Percentiles rank a stretch among this genome's conserved stretches.
Evolutionary conservation across 2,888 invertebrate genomes (phyloP).

Genomic region (Lasioglossum oenotherae): DNA sequence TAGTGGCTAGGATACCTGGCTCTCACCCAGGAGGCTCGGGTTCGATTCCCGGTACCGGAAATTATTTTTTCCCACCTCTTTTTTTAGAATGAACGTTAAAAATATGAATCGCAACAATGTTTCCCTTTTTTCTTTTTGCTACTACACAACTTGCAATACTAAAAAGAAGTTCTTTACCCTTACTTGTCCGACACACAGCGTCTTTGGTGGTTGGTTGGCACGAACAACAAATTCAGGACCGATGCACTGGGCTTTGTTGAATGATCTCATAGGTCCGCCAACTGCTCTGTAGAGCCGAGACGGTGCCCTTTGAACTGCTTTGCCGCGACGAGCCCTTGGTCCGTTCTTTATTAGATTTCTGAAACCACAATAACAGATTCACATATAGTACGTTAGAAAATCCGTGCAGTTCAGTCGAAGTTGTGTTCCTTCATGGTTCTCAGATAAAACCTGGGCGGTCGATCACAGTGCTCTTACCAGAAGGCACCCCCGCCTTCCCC

Average conservation of each 20-base stretch:
- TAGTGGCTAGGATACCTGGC: slow-evolving; percentile 88
- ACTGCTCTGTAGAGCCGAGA: slow-evolving; percentile 89
- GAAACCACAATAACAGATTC: slow-evolving; percentile 39
- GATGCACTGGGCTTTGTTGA: slow-evolving; percentile 85
- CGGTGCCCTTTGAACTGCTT: slow-evolving; percentile 90
- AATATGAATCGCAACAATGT: too few relatives aligned
- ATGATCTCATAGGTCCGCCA: slow-evolving; percentile 84
- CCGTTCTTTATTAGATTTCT: slow-evolving; percentile 76
- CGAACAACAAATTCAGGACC: slow-evolving; percentile 92
- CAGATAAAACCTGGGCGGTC: neutral
- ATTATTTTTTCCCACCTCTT: slow-evolving; percentile 55
- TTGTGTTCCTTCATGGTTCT: neutral
- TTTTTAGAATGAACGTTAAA: neutral
- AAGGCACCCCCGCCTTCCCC: too few relatives aligned
- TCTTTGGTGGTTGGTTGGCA: slow-evolving; percentile 88
- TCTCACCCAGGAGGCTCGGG: slow-evolving; percentile 88
- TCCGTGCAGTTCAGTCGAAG: neutral
- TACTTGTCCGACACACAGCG: slow-evolving; percentile 86
- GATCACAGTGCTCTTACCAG: neutral
- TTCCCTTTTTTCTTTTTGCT: neutral
- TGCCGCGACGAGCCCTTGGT: slow-evolving; percentile 85
- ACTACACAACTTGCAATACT: neutral
- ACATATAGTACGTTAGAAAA: neutral
- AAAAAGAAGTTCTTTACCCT: slow-evolving; percentile 80
- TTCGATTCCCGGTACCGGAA: slow-evolving; percentile 88